These are phyloP conservation scores for Toxotes jaculatrix DNA, from an alignment of 2,113 vertebrate genomes.

Conservation along the genomic window DNA sequence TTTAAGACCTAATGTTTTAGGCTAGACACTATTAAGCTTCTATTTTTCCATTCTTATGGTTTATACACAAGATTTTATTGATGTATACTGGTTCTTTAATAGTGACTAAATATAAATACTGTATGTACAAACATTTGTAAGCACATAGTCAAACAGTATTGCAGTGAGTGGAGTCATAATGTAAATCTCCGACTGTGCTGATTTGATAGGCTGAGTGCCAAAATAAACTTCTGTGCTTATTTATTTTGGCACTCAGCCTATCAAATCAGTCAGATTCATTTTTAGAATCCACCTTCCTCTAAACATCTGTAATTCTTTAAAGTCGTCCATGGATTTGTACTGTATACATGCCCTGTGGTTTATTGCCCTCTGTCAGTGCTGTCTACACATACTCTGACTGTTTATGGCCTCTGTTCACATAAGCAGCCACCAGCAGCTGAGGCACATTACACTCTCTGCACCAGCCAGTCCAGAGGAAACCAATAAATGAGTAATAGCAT, in stretches of 20 bases:
- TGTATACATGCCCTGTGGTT: background rate
- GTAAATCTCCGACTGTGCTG: background rate
- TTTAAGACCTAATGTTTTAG: background rate
- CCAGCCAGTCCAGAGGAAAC: constrained; percentile 32
- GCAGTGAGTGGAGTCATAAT: background rate
- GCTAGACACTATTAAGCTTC: background rate
- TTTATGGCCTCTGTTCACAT: constrained; percentile 58
- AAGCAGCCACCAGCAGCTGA: constrained; percentile 9
- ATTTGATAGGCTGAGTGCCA: background rate
- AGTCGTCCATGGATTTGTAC: background rate
- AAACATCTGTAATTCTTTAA: background rate
- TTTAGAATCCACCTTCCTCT: no score
- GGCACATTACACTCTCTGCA: constrained; percentile 10
- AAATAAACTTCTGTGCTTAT: background rate
- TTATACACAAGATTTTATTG: background rate
- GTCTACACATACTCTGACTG: constrained; percentile 22
- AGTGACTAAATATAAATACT: background rate
- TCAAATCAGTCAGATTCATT: no score
- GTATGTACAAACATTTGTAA: background rate
- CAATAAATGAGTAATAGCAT: constrained; percentile 41
- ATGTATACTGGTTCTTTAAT: background rate
- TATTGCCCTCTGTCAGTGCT: constrained; percentile 2
- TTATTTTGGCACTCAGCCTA: no score
- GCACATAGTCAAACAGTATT: background rate
- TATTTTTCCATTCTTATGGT: background rate